Evolutionary conservation across 92 coral and sea anemone genomes (phyloP).

Genomic region (Zoanthus sociatus): DNA sequence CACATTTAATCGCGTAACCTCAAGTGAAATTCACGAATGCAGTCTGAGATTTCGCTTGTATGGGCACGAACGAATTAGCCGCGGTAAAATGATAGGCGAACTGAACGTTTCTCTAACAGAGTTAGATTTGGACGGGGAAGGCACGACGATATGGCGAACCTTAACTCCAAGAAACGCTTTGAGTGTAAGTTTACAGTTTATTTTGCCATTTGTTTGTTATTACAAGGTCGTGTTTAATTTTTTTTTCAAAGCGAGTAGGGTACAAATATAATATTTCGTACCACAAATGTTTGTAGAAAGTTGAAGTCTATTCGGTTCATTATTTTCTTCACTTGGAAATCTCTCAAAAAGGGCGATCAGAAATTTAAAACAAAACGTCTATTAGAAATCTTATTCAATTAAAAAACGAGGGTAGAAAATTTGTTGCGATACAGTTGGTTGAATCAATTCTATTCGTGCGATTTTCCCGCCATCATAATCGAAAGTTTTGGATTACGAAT

Average conservation of each 20-base stretch:
- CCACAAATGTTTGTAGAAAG: background rate
- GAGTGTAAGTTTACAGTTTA: conserved; percentile 74
- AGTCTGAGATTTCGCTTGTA: conserved; percentile 90
- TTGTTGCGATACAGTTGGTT: conserved; percentile 28
- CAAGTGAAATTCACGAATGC: conserved; percentile 87
- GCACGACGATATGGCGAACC: conserved; percentile 89
- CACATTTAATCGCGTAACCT: conserved; percentile 93
- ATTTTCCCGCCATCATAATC: conserved; percentile 13
- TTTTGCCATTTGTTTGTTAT: conserved; percentile 34
- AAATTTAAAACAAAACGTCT: background rate
- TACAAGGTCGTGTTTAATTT: conserved; percentile 16
- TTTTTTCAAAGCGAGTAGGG: background rate
- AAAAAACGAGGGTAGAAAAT: background rate
- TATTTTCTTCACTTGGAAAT: background rate
- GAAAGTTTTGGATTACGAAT: background rate
- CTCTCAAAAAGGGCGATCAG: background rate
- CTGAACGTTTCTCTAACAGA: conserved; percentile 82
- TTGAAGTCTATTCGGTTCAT: background rate
- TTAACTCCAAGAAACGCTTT: conserved; percentile 93
- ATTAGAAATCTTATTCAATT: background rate
- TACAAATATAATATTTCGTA: conserved; percentile 4
- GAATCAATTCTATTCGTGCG: conserved; percentile 11
- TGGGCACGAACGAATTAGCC: conserved; percentile 93
- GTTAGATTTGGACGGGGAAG: conserved; percentile 95
- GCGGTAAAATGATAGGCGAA: conserved; percentile 95